These are phyloP conservation scores for Callosobruchus maculatus DNA, from an alignment of 2,888 invertebrate genomes.

Conservation along the genomic window DNA sequence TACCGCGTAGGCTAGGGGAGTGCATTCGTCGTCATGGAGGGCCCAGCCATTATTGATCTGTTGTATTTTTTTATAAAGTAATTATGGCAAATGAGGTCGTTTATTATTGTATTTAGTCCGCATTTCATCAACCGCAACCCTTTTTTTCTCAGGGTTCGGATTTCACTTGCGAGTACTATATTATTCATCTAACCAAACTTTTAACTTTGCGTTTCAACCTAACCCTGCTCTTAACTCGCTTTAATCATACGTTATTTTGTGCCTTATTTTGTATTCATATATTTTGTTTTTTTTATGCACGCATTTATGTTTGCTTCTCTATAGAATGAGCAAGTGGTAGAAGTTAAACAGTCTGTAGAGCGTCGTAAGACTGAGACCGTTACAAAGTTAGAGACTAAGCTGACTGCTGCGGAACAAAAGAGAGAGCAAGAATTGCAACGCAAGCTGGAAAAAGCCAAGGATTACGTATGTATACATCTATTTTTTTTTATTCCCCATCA, in stretches of 20 bases:
- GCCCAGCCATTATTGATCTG: too few species aligned
- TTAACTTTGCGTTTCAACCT: too few species aligned
- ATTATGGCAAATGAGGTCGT: too few species aligned
- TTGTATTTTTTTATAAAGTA: too few species aligned
- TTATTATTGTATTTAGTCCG: too few species aligned
- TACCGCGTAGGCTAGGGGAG: too few species aligned
- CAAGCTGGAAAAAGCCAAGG: slow-evolving; percentile 79
- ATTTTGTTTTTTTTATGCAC: neutral
- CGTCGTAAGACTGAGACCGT: slow-evolving; percentile 48
- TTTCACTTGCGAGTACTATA: too few species aligned
- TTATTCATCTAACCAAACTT: too few species aligned
- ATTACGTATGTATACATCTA: slow-evolving; percentile 64
- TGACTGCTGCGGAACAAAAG: slow-evolving; percentile 77
- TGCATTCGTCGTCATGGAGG: too few species aligned
- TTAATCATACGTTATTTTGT: slow-evolving; percentile 2
- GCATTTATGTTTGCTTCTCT: slow-evolving; percentile 12
- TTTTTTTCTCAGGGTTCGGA: too few species aligned
- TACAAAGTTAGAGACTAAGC: slow-evolving; percentile 62
- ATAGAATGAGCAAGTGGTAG: slow-evolving; percentile 42
- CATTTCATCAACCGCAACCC: too few species aligned
- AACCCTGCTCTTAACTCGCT: neutral
- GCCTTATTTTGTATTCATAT: neutral
- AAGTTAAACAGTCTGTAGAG: slow-evolving; percentile 40
- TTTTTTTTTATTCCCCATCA: neutral
- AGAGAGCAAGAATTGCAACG: slow-evolving; percentile 81